Percentiles rank a stretch among this genome's conserved stretches.
phyloP scores from a whole-genome alignment of 2,113 vertebrate species.

The Aldabrachelys gigantea region DNA sequence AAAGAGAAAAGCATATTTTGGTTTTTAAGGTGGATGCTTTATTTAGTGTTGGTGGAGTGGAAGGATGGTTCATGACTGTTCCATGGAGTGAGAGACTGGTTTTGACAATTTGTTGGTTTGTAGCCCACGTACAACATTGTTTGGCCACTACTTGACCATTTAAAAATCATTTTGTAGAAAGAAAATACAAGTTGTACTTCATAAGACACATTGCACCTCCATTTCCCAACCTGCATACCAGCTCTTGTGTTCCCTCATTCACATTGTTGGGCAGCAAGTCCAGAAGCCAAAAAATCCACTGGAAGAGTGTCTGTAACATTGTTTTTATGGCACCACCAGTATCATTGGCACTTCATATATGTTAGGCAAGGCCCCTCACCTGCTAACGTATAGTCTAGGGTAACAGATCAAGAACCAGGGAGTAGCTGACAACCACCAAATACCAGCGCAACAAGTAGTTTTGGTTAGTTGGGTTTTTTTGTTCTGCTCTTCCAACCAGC shows the following conservation, averaged over 20 bases:
- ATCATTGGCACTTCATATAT: background rate
- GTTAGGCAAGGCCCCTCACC: too few relatives aligned
- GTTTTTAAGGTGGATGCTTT: background rate
- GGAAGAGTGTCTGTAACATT: background rate
- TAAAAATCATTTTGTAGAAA: rapidly evolving
- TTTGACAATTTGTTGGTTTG: background rate
- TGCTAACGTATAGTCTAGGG: too few relatives aligned
- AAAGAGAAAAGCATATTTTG: background rate
- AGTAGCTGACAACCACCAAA: background rate
- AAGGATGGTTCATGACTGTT: background rate
- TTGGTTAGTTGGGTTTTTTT: background rate
- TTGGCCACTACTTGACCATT: background rate
- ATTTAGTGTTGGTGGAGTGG: background rate
- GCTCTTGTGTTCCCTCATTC: background rate
- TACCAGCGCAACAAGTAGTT: background rate
- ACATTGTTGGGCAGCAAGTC: background rate
- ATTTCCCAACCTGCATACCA: background rate
- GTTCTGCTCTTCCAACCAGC: too few relatives aligned
- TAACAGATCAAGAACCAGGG: too few relatives aligned
- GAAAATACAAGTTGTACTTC: rapidly evolving
- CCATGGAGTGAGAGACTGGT: background rate
- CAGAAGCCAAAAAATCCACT: background rate
- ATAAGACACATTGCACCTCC: rapidly evolving
- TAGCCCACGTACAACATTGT: background rate
- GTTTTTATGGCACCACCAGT: background rate